These are phyloP conservation scores for Pseudochirops cupreus DNA, from an alignment of 2,797 vertebrate species.

Conservation along the genomic window DNA sequence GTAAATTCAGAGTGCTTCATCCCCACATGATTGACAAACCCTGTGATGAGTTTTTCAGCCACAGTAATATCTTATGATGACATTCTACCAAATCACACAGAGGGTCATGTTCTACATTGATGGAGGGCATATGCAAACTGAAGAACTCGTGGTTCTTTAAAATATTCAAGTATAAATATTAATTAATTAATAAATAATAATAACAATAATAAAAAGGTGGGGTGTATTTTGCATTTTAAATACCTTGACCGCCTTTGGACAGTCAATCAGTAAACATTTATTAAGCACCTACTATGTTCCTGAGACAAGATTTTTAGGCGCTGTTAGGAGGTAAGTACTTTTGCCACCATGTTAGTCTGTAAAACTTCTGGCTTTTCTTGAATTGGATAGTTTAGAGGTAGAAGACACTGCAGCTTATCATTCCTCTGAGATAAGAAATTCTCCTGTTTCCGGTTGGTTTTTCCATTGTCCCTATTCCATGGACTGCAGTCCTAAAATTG, in stretches of 20 bases:
- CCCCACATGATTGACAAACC: not conserved
- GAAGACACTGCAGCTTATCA: not conserved
- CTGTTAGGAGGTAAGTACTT: slow-evolving; percentile 30
- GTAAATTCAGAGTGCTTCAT: not conserved
- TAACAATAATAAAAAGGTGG: no score
- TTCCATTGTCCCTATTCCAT: not conserved
- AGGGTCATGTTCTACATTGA: not conserved
- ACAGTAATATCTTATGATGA: not conserved
- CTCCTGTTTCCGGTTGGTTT: not conserved
- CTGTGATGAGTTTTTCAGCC: not conserved
- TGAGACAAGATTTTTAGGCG: slow-evolving; percentile 42
- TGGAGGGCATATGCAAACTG: not conserved
- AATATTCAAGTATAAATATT: not conserved
- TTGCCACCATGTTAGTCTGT: slow-evolving; percentile 19
- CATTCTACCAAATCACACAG: not conserved
- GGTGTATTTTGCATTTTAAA: not conserved
- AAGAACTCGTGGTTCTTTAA: not conserved
- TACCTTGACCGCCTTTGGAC: slow-evolving; percentile 24
- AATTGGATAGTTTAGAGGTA: slow-evolving; percentile 6
- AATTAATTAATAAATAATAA: no score
- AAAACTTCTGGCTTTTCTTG: slow-evolving; percentile 58
- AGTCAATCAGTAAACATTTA: not conserved
- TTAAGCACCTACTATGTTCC: not conserved
- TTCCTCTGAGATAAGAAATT: not conserved
- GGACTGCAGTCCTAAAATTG: not conserved